Base-by-base conservation (phyloP, 2,113 vertebrate genomes). In the Aegotheles bennettii region DNA sequence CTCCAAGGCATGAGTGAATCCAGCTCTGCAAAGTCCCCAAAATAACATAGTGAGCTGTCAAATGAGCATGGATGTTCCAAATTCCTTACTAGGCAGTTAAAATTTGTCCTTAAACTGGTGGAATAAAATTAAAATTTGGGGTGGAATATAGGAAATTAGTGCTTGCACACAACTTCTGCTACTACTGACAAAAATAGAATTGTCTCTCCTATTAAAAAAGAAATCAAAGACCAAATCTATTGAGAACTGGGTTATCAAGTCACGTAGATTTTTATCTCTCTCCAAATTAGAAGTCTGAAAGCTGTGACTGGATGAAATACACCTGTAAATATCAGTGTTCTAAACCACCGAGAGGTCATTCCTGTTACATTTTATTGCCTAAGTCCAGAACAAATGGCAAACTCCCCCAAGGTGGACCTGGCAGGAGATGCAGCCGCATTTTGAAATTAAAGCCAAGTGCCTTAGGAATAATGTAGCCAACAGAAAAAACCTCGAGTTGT, bases 41-140 rank as follows among this genome's bases (percentile, higher is more conserved):
- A 95, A 95, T 93, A 96, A 93, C 71, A n/a, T 9, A 71, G n/a
- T 63, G 40, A 92, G 89, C 93, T 96, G 94, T 94, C 95, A 89
- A 92, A 79, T 2, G 6, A 21, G 35, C 21, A 35, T 50, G 77
- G 71, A 59, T 94, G 81, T 48, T 95, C 57, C 84, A 87, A 73
- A 85, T 73, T 59, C 53, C 47, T 61, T 79, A 61, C 75, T 7
- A 76, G 48, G 45, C 50, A 91, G 29, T 61, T 80, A 57, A 95
- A 93, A 84, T 69, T 36, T 84, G 57, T 85, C 74, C 57, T 57
- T 24, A 65, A 59, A 50, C 33, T 53, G 87, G 40, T 57, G 36
- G 68, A 94, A 84, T 33, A n/a, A 88, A 77, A 60, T 31, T 25
- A 82, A 87, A 84, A 76, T 79, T 82, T 94, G 35, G 8, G 45